phyloP scores from a whole-genome alignment of 2,113 vertebrate genomes.

The Natator depressus region DNA sequence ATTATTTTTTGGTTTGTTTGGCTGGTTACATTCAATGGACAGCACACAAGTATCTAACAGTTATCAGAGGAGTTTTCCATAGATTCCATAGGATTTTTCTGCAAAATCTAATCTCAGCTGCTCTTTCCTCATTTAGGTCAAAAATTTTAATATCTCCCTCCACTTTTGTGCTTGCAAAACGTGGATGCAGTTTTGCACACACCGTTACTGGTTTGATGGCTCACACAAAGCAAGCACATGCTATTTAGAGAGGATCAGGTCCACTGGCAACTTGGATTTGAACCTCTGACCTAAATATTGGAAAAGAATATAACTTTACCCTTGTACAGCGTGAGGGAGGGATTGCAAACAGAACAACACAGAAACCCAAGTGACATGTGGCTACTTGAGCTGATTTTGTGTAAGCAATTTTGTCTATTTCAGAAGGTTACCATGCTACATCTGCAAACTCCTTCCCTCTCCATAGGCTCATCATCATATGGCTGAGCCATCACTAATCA shows the following conservation, averaged over 20 bases:
- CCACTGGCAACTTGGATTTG: neutral
- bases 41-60: conserved; percentile 27
- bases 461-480: neutral
- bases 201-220: neutral
- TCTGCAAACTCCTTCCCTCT: neutral
- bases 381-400: conserved; percentile 22
- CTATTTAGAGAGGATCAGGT: neutral
- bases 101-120: conserved; percentile 8
- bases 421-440: conserved; percentile 2
- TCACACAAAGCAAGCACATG: fast-evolving
- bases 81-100: conserved; percentile 5
- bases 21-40: conserved; percentile 61
- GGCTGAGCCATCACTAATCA: conserved; percentile 15
- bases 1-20: conserved; percentile 74
- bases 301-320: conserved; percentile 25
- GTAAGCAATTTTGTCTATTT: conserved; percentile 10
- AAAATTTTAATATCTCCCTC: neutral
- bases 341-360: neutral
- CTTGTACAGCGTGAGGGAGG: neutral
- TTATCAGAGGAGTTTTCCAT: conserved; percentile 20
- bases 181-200: neutral
- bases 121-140: neutral
- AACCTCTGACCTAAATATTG: neutral
- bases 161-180: neutral
- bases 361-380: neutral